A percentile compares a stretch with the other conserved stretches of the same genome.
Evolutionary conservation across 2,888 invertebrate species (phyloP).

Genomic region (Lamellibrachia satsuma): DNA sequence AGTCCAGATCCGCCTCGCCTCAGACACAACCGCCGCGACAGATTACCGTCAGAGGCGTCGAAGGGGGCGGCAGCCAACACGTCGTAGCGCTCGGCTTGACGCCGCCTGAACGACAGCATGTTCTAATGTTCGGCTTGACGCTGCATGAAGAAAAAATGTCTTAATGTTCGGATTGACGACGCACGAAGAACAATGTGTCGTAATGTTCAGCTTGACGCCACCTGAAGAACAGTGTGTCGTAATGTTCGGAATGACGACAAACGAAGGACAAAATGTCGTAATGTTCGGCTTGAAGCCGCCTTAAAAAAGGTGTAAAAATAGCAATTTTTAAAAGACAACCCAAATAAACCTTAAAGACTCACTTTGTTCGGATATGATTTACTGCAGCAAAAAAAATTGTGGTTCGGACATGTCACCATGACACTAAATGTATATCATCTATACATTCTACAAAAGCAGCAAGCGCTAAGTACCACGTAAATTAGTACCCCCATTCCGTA

Average conservation of each 20-base stretch:
- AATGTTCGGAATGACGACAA: not conserved
- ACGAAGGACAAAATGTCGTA: not conserved
- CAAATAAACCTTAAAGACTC: too few relatives aligned
- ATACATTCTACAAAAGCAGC: too few relatives aligned
- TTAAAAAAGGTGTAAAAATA: not conserved
- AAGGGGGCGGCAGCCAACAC: not conserved
- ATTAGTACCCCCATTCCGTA: too few relatives aligned
- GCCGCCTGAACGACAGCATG: not conserved
- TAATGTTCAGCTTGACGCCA: not conserved
- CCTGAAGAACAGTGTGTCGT: not conserved
- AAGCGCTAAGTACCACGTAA: too few relatives aligned
- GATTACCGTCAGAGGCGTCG: not conserved
- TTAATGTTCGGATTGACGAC: not conserved
- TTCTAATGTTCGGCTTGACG: not conserved
- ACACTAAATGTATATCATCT: too few relatives aligned
- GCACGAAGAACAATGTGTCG: not conserved
- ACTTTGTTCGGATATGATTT: too few relatives aligned
- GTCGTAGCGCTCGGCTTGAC: slow-evolving; percentile 1
- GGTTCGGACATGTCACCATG: too few relatives aligned
- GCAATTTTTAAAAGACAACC: too few relatives aligned
- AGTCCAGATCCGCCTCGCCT: slow-evolving; percentile 28
- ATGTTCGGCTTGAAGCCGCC: not conserved
- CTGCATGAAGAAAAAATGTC: not conserved
- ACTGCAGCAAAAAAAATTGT: too few relatives aligned
- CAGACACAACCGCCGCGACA: not conserved